Evolutionary conservation across 2,113 vertebrate genomes (phyloP).

Genomic region (Leucoraja erinaceus): DNA sequence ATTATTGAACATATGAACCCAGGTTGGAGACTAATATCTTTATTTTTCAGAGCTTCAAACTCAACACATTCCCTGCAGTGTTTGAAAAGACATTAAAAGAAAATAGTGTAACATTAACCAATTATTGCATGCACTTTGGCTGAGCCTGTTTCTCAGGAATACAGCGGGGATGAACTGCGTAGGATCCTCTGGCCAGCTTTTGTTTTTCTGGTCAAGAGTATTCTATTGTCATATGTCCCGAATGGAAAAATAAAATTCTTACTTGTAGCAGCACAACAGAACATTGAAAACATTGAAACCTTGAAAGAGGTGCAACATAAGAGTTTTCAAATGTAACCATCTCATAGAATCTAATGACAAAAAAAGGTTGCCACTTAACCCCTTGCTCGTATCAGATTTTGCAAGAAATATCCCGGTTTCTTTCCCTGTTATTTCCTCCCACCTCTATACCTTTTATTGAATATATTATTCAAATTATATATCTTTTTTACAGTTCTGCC

Average conservation of each 20-base stretch:
- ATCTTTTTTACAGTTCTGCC: neutral
- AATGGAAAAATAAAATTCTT: no score
- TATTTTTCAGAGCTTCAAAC: neutral
- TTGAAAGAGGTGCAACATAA: neutral
- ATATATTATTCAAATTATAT: neutral
- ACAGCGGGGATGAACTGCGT: neutral
- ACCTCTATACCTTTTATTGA: no score
- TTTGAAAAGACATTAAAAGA: neutral
- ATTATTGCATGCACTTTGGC: neutral
- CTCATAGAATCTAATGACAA: neutral
- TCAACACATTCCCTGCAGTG: neutral
- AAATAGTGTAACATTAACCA: neutral
- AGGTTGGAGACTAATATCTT: neutral
- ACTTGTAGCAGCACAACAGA: no score
- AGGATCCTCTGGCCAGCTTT: neutral
- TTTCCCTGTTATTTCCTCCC: neutral
- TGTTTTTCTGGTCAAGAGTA: neutral
- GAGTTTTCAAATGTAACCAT: neutral
- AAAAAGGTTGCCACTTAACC: neutral
- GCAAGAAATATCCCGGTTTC: neutral
- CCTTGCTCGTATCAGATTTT: neutral
- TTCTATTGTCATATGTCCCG: no score
- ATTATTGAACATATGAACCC: neutral
- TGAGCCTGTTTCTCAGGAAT: neutral
- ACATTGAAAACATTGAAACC: neutral